phyloP scores from a whole-genome alignment of 2,888 invertebrate species.

The Biston stratarius region DNA sequence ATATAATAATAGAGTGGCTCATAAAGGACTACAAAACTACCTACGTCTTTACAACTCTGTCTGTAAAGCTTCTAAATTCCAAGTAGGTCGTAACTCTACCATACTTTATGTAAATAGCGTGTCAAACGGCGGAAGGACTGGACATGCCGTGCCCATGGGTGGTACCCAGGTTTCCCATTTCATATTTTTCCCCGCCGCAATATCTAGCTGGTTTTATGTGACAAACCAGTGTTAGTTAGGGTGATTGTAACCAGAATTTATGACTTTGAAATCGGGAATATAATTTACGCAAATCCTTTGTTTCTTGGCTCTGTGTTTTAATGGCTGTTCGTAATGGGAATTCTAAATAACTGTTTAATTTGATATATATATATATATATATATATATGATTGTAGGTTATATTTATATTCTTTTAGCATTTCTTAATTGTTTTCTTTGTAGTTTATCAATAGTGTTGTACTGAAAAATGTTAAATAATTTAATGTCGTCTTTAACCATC shows the following conservation, averaged over 20 bases:
- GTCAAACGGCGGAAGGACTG: conserved; percentile 29
- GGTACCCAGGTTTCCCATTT: conserved; percentile 41
- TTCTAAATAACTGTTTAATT: conserved; percentile 12
- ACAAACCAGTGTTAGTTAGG: conserved; percentile 33
- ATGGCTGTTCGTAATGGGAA: conserved; percentile 7
- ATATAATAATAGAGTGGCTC: too few species aligned
- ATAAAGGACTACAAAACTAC: not conserved
- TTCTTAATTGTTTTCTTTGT: too few species aligned
- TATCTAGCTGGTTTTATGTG: conserved; percentile 41
- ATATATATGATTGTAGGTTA: too few species aligned
- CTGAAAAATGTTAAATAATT: too few species aligned
- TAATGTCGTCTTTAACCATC: too few species aligned
- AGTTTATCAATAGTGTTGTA: too few species aligned
- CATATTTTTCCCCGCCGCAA: conserved; percentile 35
- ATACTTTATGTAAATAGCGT: conserved; percentile 40
- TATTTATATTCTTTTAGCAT: too few species aligned
- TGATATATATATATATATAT: too few species aligned
- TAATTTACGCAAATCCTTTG: conserved; percentile 28
- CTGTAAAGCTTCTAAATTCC: not conserved
- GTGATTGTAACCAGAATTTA: conserved; percentile 37
- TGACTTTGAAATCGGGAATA: conserved; percentile 30
- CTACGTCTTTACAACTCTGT: not conserved
- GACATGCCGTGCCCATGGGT: conserved; percentile 43
- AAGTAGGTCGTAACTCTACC: conserved; percentile 18
- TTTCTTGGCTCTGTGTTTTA: conserved; percentile 1